These are phyloP conservation scores for Gallirallus australis DNA, from an alignment of 2,797 vertebrate species.

Conservation along the genomic window DNA sequence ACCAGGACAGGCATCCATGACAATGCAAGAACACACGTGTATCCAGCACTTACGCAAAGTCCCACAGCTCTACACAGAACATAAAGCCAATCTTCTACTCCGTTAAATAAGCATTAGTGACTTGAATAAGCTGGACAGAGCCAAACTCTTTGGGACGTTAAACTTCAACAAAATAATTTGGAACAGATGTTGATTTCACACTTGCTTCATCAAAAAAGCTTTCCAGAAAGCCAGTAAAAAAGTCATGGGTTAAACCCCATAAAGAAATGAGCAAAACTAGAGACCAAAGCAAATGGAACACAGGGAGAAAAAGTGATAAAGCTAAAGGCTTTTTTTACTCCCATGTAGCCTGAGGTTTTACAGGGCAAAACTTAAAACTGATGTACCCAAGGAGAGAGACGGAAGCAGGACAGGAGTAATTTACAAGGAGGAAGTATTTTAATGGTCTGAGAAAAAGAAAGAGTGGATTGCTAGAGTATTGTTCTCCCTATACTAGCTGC, in stretches of 20 bases:
- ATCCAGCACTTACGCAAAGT: not conserved
- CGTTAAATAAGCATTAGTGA: not conserved
- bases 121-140: not conserved
- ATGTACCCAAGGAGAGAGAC: not conserved
- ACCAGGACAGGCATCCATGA: not conserved
- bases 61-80: not conserved
- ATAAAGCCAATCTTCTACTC: not conserved
- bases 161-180: not conserved
- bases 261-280: not conserved
- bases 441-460: not conserved
- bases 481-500: not conserved
- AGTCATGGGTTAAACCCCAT: not conserved
- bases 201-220: not conserved
- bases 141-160: not conserved
- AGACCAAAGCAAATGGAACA: not conserved
- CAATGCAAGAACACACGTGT: not conserved
- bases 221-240: not conserved
- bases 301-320: not conserved
- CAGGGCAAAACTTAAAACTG: not conserved
- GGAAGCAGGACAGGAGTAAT: not conserved
- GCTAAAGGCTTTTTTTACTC: not conserved
- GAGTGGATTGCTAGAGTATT: not conserved
- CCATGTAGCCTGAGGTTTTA: not conserved
- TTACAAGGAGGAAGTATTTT: not conserved
- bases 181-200: conserved; percentile 12